A percentile compares a stretch with the other conserved stretches of the same genome.
These are phyloP conservation scores for Cerastis leucographa DNA, from an alignment of 2,888 invertebrate genomes.

Conservation along the genomic window DNA sequence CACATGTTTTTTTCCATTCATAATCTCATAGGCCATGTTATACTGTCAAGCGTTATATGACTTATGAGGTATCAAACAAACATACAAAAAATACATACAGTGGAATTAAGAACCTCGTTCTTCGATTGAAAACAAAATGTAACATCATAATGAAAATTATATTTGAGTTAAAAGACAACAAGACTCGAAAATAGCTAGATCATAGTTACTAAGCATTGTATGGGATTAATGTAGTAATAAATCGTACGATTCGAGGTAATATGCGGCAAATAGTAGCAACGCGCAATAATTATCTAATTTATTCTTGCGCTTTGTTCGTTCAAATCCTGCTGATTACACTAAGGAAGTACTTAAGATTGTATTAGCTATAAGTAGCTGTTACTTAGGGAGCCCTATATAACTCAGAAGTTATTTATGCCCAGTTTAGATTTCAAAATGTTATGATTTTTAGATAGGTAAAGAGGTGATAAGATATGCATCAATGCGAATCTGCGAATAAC, in stretches of 20 bases:
- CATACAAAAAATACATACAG: too few species aligned
- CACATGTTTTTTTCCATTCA: too few species aligned
- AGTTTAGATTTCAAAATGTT: constrained; percentile 14
- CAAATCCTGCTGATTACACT: constrained; percentile 14
- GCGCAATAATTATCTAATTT: not conserved
- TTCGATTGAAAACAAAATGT: not conserved
- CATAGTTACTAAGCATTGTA: constrained; percentile 2
- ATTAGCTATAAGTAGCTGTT: constrained; percentile 6
- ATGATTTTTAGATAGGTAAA: constrained; percentile 21
- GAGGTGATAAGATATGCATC: constrained; percentile 27
- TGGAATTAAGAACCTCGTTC: too few species aligned
- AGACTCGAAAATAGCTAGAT: not conserved
- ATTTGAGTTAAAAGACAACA: not conserved
- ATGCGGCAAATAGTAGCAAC: not conserved
- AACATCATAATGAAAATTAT: constrained; percentile 9
- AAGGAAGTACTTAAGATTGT: constrained; percentile 23
- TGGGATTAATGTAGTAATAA: not conserved
- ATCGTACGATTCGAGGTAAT: not conserved
- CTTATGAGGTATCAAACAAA: too few species aligned
- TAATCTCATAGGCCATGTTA: too few species aligned
- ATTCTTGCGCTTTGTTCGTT: not conserved
- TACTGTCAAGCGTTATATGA: too few species aligned
- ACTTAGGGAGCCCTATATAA: not conserved
- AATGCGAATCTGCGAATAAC: constrained; percentile 29
- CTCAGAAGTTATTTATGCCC: not conserved